Conservation (phyloP, 2,113 vertebrate genomes). For the Cyphomyrus plagiostoma region DNA sequence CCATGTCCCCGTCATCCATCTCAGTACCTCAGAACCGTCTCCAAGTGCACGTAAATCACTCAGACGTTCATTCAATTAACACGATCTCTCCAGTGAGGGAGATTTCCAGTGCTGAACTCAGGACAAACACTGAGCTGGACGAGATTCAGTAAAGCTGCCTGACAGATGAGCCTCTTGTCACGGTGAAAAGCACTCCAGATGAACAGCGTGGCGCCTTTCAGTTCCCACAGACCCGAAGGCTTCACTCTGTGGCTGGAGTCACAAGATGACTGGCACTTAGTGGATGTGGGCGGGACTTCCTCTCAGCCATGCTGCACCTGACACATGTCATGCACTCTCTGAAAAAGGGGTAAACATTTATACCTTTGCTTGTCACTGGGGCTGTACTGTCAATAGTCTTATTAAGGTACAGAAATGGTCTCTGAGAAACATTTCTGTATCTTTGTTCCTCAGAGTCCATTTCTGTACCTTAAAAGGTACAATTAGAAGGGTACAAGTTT, state of each 20-base stretch:
- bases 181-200: not conserved
- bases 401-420: too few relatives aligned
- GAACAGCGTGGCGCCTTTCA: conserved; percentile 20
- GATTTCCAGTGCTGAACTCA: not conserved
- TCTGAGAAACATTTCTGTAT: too few relatives aligned
- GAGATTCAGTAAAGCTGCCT: not conserved
- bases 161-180: not conserved
- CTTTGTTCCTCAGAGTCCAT: too few relatives aligned
- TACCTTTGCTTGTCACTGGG: too few relatives aligned
- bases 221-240: conserved; percentile 27
- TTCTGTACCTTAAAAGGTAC: too few relatives aligned
- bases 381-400: too few relatives aligned
- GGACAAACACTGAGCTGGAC: conserved; percentile 1
- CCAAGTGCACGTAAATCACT: conserved; percentile 13
- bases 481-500: too few relatives aligned
- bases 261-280: not conserved
- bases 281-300: conserved; percentile 29
- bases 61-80: not conserved
- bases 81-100: not conserved
- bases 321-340: not conserved
- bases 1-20: not conserved
- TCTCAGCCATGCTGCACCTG: not conserved
- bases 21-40: conserved; percentile 17
- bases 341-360: too few relatives aligned
- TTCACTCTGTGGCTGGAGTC: conserved; percentile 16